phyloP scores from a whole-genome alignment of 1,140 invertebrate species.

The Gryllus bimaculatus region DNA sequence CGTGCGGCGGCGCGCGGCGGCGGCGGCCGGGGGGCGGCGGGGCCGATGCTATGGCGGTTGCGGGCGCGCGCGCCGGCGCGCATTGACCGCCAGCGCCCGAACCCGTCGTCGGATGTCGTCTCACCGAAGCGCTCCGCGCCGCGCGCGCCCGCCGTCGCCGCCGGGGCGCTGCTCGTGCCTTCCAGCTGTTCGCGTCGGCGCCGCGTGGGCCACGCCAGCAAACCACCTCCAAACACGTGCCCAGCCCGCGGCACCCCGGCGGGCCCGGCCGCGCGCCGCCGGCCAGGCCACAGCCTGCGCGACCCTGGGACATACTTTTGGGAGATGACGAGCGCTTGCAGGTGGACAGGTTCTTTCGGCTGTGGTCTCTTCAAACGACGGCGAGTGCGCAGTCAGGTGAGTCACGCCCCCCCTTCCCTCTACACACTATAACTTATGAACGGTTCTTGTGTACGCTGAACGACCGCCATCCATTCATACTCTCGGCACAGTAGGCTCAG shows the following conservation, averaged over 20 bases:
- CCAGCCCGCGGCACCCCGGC: too few species aligned
- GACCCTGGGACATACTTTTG: slow-evolving; percentile 39
- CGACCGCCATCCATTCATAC: too few species aligned
- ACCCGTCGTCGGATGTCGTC: not conserved
- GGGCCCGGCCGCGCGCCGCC: slow-evolving; percentile 14
- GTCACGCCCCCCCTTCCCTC: too few species aligned
- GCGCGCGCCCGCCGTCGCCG: too few species aligned
- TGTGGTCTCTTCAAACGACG: slow-evolving; percentile 45
- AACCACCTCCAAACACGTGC: too few species aligned
- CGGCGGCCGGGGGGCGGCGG: too few species aligned
- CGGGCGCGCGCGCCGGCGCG: too few species aligned
- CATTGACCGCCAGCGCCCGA: not conserved
- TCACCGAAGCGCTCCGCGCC: not conserved
- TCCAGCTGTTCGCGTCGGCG: not conserved
- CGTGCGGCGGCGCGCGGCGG: too few species aligned
- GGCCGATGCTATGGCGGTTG: not conserved
- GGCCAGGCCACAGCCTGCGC: slow-evolving; percentile 30
- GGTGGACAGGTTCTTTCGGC: slow-evolving; percentile 42
- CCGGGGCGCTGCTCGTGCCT: not conserved
- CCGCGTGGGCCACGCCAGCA: too few species aligned
- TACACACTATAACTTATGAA: not conserved
- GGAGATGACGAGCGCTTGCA: slow-evolving; percentile 35
- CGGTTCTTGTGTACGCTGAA: too few species aligned
- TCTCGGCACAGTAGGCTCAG: too few species aligned
- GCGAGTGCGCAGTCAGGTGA: slow-evolving; percentile 42